A percentile compares a stretch with the other conserved stretches of the same genome.
phyloP scores from a whole-genome alignment of 2,888 invertebrate species.

The Eurois occulta region DNA sequence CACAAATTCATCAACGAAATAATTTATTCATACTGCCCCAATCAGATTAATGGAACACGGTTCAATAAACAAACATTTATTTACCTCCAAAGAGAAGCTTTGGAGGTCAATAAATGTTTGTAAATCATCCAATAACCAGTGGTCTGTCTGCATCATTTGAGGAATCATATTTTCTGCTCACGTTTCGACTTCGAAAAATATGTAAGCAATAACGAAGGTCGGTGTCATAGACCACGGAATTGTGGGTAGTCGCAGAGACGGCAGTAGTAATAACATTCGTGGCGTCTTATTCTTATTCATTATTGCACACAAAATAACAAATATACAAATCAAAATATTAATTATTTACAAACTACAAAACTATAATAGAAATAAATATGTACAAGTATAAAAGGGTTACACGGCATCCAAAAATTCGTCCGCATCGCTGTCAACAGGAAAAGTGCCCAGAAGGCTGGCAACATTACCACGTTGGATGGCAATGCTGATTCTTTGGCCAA shows the following conservation, averaged over 20 bases:
- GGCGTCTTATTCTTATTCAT: too few relatives aligned
- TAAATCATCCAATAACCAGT: constrained; percentile 35
- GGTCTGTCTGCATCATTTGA: constrained; percentile 39
- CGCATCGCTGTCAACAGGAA: too few relatives aligned
- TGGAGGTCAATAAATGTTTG: too few relatives aligned
- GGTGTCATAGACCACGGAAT: not conserved
- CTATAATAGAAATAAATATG: too few relatives aligned
- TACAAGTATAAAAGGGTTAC: too few relatives aligned
- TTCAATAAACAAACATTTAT: constrained; percentile 31
- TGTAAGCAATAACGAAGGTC: constrained; percentile 51
- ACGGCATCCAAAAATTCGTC: too few relatives aligned
- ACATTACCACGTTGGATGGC: too few relatives aligned
- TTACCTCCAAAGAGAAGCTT: constrained; percentile 34
- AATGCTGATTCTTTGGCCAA: too few relatives aligned
- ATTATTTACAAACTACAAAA: too few relatives aligned
- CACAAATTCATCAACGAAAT: constrained; percentile 10
- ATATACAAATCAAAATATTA: too few relatives aligned
- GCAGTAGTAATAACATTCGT: not conserved
- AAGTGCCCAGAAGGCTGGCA: too few relatives aligned
- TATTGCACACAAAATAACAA: too few relatives aligned
- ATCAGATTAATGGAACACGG: constrained; percentile 15
- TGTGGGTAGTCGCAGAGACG: not conserved
- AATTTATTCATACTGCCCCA: constrained; percentile 24
- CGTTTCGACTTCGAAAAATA: constrained; percentile 51
- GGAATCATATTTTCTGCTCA: constrained; percentile 59